Percentiles rank a stretch among this genome's conserved stretches.
These are phyloP conservation scores for Triplophysa yarkandensis DNA, from an alignment of 2,797 vertebrate species.

Conservation along the genomic window DNA sequence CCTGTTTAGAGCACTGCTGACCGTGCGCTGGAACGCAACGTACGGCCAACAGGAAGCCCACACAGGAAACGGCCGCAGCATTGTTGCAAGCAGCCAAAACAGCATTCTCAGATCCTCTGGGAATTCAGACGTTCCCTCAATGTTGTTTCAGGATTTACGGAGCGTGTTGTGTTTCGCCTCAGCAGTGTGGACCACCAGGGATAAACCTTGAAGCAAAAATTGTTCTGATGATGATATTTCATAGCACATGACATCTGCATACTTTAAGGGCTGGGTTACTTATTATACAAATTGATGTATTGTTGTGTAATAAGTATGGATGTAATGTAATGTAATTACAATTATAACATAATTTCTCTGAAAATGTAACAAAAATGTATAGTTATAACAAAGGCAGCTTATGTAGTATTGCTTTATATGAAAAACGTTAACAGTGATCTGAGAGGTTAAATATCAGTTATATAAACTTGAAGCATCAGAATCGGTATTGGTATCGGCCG, in stretches of 20 bases:
- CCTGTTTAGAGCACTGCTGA: slow-evolving; percentile 66
- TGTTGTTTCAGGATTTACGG: slow-evolving; percentile 54
- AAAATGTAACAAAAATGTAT: too few relatives aligned
- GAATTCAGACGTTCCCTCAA: slow-evolving; percentile 59
- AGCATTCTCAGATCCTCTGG: slow-evolving; percentile 57
- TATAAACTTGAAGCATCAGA: too few relatives aligned
- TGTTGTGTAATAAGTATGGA: too few relatives aligned
- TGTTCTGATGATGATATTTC: slow-evolving; percentile 11
- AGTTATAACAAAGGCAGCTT: too few relatives aligned
- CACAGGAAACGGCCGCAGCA: slow-evolving; percentile 70
- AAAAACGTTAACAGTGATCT: too few relatives aligned
- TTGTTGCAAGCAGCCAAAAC: slow-evolving; percentile 67
- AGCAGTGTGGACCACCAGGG: slow-evolving; percentile 10
- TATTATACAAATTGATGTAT: too few relatives aligned
- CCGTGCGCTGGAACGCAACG: slow-evolving; percentile 62
- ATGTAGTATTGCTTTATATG: too few relatives aligned
- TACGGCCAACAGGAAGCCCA: slow-evolving; percentile 70
- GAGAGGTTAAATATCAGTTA: too few relatives aligned
- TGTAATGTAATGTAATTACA: too few relatives aligned
- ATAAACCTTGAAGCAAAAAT: slow-evolving; percentile 15
- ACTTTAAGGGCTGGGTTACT: not conserved
- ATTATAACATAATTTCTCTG: too few relatives aligned
- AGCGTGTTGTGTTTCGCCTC: slow-evolving; percentile 58
- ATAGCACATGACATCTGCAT: slow-evolving; percentile 6
- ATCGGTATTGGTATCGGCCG: too few relatives aligned